Percentiles rank a stretch among this genome's conserved stretches.
These are phyloP conservation scores for Marmota flaviventris DNA, from an alignment of 2,113 vertebrate genomes.

Conservation along the genomic window DNA sequence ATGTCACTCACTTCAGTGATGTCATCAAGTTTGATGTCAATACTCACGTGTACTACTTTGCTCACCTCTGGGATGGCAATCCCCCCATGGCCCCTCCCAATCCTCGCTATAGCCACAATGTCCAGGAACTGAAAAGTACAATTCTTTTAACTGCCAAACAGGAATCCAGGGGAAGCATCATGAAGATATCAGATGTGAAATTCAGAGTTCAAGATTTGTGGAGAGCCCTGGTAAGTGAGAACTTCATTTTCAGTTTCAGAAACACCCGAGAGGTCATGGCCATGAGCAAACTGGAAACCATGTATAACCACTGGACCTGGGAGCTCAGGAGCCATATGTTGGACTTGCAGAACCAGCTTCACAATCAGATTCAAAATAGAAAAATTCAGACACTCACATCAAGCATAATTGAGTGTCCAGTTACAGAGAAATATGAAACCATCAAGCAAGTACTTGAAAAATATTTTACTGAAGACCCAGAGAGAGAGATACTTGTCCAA, in stretches of 20 bases:
- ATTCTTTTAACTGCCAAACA: conserved; percentile 74
- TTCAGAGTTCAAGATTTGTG: conserved; percentile 76
- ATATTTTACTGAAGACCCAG: conserved; percentile 80
- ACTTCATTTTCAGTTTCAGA: conserved; percentile 86
- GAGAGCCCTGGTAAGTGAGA: conserved; percentile 81
- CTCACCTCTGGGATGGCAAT: conserved; percentile 84
- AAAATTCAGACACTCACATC: not conserved
- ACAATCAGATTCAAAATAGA: conserved; percentile 79
- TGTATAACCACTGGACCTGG: conserved; percentile 84
- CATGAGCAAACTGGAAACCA: conserved; percentile 81
- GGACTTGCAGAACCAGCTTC: conserved; percentile 74
- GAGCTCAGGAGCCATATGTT: conserved; percentile 76
- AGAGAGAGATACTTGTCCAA: conserved; percentile 78
- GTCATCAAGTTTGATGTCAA: conserved; percentile 83
- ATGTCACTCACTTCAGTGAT: conserved; percentile 80
- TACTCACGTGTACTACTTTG: conserved; percentile 82
- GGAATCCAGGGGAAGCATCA: conserved; percentile 22
- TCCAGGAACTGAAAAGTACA: conserved; percentile 80
- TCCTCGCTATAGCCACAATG: conserved; percentile 82
- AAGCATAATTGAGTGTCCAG: not conserved
- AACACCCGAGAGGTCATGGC: conserved; percentile 81
- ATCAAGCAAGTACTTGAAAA: conserved; percentile 72
- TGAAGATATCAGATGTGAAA: conserved; percentile 79
- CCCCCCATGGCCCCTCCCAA: conserved; percentile 85
- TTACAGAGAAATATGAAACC: conserved; percentile 45